phyloP scores from a whole-genome alignment of 2,797 vertebrate species.

The Leptoclinus maculatus region DNA sequence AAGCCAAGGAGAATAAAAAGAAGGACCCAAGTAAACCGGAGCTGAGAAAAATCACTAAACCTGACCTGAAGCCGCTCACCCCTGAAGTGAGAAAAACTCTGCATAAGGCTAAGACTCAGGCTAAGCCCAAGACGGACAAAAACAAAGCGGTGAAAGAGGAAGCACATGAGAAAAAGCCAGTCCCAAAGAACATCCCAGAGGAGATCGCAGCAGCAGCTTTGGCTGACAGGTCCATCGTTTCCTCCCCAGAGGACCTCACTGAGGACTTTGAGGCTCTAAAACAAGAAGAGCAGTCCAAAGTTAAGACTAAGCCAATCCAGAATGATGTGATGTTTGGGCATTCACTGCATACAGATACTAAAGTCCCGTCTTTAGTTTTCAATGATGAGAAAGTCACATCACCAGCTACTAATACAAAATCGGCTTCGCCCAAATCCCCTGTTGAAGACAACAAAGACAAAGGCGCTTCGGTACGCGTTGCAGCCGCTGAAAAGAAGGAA shows the following conservation, averaged over 20 bases:
- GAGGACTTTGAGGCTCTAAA: constrained; percentile 96
- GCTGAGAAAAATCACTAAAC: constrained; percentile 91
- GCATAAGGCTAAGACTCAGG: constrained; percentile 93
- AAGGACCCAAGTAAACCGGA: constrained; percentile 91
- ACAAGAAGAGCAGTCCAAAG: constrained; percentile 81
- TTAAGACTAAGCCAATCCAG: constrained; percentile 49
- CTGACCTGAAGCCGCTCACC: constrained; percentile 95
- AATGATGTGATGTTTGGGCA: constrained; percentile 66
- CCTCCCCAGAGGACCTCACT: constrained; percentile 97
- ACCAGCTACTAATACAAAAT: constrained; percentile 65
- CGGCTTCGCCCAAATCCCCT: constrained; percentile 62
- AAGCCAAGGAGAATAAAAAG: constrained; percentile 93
- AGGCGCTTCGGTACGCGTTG: constrained; percentile 71
- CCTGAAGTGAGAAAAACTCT: constrained; percentile 97
- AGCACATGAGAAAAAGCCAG: constrained; percentile 82
- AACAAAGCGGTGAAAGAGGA: constrained; percentile 87
- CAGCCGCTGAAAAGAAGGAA: constrained; percentile 63
- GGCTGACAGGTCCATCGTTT: constrained; percentile 88
- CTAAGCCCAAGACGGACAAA: constrained; percentile 91
- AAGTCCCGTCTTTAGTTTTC: constrained; percentile 65
- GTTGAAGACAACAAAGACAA: constrained; percentile 66
- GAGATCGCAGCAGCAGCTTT: constrained; percentile 68
- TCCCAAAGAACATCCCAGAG: constrained; percentile 74
- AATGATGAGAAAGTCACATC: constrained; percentile 77
- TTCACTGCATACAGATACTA: constrained; percentile 62